These are phyloP conservation scores for Rhopalosiphum maidis DNA, from an alignment of 1,140 invertebrate genomes.

Conservation along the genomic window DNA sequence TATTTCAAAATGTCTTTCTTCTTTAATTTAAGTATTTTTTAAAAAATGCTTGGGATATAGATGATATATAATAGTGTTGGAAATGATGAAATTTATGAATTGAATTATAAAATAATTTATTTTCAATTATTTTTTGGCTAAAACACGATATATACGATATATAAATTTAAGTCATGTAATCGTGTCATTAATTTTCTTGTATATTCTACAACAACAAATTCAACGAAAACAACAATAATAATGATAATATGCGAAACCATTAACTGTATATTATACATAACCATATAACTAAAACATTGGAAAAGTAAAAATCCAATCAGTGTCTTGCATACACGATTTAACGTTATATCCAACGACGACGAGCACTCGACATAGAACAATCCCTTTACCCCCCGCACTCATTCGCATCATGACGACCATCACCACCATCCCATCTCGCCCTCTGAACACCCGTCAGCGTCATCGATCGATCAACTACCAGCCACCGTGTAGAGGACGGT, in stretches of 20 bases:
- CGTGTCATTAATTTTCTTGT: background rate
- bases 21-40: background rate
- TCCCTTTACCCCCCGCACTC: background rate
- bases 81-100: background rate
- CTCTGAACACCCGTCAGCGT: background rate
- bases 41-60: background rate
- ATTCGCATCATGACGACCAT: background rate
- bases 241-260: background rate
- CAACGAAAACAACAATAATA: background rate
- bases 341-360: background rate
- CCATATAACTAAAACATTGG: background rate
- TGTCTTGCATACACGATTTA: background rate
- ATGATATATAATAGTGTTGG: background rate
- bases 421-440: background rate
- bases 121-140: background rate
- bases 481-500: background rate
- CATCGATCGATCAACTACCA: constrained; percentile 1
- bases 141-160: background rate
- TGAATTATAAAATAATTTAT: background rate
- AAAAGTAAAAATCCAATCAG: constrained; percentile 7
- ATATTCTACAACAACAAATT: background rate
- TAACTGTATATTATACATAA: background rate
- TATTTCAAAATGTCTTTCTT: background rate
- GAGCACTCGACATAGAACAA: background rate
- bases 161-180: background rate